phyloP scores from a whole-genome alignment of 2,888 invertebrate species.

The Mythimna impura region DNA sequence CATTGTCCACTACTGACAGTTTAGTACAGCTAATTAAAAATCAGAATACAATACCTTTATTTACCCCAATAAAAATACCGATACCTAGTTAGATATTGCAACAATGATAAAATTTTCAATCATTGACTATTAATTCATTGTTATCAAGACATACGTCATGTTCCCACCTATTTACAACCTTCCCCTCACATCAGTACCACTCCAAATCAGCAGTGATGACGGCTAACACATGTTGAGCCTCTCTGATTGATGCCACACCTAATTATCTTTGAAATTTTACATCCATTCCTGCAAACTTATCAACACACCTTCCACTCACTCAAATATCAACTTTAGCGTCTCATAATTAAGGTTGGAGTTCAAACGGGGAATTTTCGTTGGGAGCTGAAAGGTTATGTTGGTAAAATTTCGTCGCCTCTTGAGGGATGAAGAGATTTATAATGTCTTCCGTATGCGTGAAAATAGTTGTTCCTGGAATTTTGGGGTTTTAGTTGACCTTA shows the following conservation, averaged over 20 bases:
- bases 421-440: conserved; percentile 60
- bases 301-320: not conserved
- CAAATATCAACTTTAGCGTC: not conserved
- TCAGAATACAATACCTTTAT: not conserved
- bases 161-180: conserved; percentile 25
- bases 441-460: conserved; percentile 58
- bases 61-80: not conserved
- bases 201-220: conserved; percentile 70
- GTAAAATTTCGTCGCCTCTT: conserved; percentile 52
- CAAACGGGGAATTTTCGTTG: accelerated
- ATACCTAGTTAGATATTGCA: not conserved
- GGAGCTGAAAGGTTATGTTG: conserved; percentile 20
- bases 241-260: conserved; percentile 78
- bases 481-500: conserved; percentile 35
- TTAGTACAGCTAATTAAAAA: no score
- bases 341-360: accelerated
- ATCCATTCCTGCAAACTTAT: conserved; percentile 55
- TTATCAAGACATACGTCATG: conserved; percentile 9
- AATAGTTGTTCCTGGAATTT: conserved; percentile 53
- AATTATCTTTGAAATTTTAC: conserved; percentile 78
- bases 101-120: not conserved
- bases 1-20: no score
- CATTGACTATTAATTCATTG: not conserved
- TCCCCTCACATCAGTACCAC: conserved; percentile 35
- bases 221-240: conserved; percentile 74